Evolutionary conservation across 37 sponge, comb jelly and placozoan species (phyloP).

Genomic region (Mnemiopsis leidyi): DNA sequence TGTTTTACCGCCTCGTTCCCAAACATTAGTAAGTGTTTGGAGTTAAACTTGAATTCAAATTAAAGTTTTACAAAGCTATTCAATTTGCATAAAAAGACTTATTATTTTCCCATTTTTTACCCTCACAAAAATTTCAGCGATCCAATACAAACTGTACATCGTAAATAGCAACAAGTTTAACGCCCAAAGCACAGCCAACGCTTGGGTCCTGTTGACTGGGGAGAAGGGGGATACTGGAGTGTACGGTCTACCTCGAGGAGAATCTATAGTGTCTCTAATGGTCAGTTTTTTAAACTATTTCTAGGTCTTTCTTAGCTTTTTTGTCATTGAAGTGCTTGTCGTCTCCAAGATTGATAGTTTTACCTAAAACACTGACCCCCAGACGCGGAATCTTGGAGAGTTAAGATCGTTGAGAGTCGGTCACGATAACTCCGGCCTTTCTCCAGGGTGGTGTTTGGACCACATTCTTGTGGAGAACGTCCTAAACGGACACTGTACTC

Average conservation of each 20-base stretch:
- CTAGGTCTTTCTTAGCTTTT: no score
- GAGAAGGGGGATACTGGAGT: slow-evolving; percentile 72
- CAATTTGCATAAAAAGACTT: no score
- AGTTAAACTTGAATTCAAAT: no score
- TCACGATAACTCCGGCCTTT: slow-evolving; percentile 85
- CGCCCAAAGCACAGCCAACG: slow-evolving; percentile 78
- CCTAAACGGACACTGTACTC: slow-evolving; percentile 77
- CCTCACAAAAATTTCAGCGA: slow-evolving; percentile 65
- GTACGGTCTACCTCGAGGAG: slow-evolving; percentile 71
- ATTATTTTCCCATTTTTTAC: no score
- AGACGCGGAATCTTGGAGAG: slow-evolving; percentile 81
- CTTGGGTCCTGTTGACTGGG: slow-evolving; percentile 78
- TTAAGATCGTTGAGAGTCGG: slow-evolving; percentile 82
- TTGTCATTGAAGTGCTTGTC: no score
- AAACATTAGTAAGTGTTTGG: slow-evolving; percentile 67
- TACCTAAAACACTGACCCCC: slow-evolving; percentile 11
- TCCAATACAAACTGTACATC: slow-evolving; percentile 76
- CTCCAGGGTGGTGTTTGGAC: slow-evolving; percentile 78
- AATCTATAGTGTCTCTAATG: slow-evolving; percentile 71
- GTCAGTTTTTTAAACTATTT: slow-evolving; percentile 68
- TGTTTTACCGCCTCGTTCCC: slow-evolving; percentile 88
- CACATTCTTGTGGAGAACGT: slow-evolving; percentile 81
- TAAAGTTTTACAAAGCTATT: not conserved
- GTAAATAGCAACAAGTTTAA: slow-evolving; percentile 80
- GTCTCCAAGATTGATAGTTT: no score